Conservation (phyloP, 2,888 invertebrate genomes). For the Pegoplata infirma region DNA sequence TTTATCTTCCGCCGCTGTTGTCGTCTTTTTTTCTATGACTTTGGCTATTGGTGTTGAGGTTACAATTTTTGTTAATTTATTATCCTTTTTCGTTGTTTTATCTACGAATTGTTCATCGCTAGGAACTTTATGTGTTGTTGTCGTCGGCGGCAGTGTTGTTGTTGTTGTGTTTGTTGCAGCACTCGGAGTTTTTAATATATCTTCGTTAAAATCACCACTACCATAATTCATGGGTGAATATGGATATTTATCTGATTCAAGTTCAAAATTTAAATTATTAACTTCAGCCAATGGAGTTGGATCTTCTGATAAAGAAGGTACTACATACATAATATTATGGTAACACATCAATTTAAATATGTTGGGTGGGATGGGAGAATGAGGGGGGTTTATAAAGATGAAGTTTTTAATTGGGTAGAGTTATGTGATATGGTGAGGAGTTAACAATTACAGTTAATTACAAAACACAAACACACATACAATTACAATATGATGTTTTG, state of each 20-base stretch:
- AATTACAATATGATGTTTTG: constrained; percentile 4
- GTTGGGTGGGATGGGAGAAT: not conserved
- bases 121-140: constrained; percentile 49
- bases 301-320: constrained; percentile 78
- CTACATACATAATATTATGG: constrained; percentile 69
- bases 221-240: constrained; percentile 45
- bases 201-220: constrained; percentile 62
- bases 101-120: constrained; percentile 47
- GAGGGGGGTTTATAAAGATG: not conserved
- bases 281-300: constrained; percentile 78
- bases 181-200: constrained; percentile 72
- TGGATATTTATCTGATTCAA: constrained; percentile 73
- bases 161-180: constrained; percentile 54
- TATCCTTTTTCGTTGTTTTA: constrained; percentile 37
- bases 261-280: constrained; percentile 77
- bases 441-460: constrained; percentile 25
- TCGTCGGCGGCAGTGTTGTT: constrained; percentile 38
- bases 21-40: constrained; percentile 46
- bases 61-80: constrained; percentile 64
- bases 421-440: no score
- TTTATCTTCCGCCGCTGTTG: not conserved
- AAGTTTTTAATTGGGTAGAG: not conserved
- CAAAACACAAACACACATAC: constrained; percentile 8
- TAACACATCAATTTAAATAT: not conserved
- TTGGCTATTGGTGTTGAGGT: constrained; percentile 72